These are phyloP conservation scores for Callaeas wilsoni DNA, from an alignment of 2,113 vertebrate species.

Conservation along the genomic window DNA sequence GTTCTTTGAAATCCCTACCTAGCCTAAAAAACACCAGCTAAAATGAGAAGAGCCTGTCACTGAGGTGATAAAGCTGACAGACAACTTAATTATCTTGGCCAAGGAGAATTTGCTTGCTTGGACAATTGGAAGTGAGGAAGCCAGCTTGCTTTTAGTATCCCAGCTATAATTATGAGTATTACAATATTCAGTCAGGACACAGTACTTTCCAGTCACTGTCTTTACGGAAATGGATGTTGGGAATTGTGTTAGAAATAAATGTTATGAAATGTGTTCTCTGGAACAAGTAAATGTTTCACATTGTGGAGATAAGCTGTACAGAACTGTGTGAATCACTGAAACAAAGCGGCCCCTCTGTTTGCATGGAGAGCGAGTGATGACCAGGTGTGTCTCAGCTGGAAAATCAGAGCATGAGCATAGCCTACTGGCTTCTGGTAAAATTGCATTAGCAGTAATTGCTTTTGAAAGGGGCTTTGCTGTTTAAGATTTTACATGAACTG, in stretches of 20 bases:
- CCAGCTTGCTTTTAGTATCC: neutral
- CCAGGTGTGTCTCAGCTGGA: slow-evolving; percentile 8
- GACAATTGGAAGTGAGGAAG: neutral
- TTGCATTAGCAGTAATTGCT: neutral
- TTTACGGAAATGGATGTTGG: neutral
- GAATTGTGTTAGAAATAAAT: slow-evolving; percentile 13
- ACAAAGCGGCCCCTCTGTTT: neutral
- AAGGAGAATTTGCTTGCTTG: slow-evolving; percentile 9
- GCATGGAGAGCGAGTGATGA: neutral
- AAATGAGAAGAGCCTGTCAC: neutral
- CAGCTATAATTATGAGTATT: neutral
- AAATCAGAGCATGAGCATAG: slow-evolving; percentile 62
- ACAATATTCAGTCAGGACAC: neutral
- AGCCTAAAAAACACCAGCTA: neutral
- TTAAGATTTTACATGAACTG: neutral
- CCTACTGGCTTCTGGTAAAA: slow-evolving; percentile 58
- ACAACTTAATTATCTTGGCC: slow-evolving; percentile 37
- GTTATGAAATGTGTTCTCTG: neutral
- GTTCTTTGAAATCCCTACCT: neutral
- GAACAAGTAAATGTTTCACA: neutral
- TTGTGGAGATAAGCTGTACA: neutral
- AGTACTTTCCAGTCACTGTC: neutral
- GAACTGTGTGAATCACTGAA: neutral
- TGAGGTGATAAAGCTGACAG: slow-evolving; percentile 27
- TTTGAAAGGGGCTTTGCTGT: neutral